Conservation (phyloP, 2,113 vertebrate genomes). For the Meriones unguiculatus region DNA sequence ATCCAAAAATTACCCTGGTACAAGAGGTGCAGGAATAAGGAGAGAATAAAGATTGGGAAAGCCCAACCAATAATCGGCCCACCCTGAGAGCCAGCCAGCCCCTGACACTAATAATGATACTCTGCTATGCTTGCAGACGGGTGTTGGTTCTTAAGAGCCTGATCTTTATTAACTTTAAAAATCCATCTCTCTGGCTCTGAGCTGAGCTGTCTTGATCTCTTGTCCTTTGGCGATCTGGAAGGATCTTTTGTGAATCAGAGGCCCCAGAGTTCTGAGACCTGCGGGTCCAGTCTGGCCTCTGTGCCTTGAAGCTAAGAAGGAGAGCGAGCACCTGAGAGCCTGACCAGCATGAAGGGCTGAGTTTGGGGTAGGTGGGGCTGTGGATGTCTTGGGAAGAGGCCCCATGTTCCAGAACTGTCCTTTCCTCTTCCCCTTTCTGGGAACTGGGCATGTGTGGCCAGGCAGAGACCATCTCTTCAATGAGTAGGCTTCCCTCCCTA, state of each 20-base stretch:
- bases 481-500: neutral
- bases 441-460: neutral
- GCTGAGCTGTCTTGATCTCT: neutral
- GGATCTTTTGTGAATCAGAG: neutral
- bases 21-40: too few relatives aligned
- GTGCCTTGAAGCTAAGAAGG: neutral
- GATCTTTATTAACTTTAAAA: constrained; percentile 63
- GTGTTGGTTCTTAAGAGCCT: neutral
- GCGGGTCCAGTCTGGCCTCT: constrained; percentile 57
- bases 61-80: too few relatives aligned
- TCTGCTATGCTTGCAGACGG: too few relatives aligned
- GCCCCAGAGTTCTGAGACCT: constrained; percentile 33
- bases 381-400: neutral
- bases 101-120: too few relatives aligned
- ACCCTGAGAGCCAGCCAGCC: too few relatives aligned
- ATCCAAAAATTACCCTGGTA: too few relatives aligned
- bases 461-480: neutral
- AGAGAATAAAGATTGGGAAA: too few relatives aligned
- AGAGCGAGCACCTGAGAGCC: neutral
- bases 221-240: neutral
- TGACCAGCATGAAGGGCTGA: accelerated
- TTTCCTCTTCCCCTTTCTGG: neutral
- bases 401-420: neutral
- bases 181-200: neutral
- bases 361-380: accelerated